Evolutionary conservation across 1,140 invertebrate species (phyloP), one percentile per base, ranked within the genome.

Genomic region (Stegodyphus dumicola): DNA sequence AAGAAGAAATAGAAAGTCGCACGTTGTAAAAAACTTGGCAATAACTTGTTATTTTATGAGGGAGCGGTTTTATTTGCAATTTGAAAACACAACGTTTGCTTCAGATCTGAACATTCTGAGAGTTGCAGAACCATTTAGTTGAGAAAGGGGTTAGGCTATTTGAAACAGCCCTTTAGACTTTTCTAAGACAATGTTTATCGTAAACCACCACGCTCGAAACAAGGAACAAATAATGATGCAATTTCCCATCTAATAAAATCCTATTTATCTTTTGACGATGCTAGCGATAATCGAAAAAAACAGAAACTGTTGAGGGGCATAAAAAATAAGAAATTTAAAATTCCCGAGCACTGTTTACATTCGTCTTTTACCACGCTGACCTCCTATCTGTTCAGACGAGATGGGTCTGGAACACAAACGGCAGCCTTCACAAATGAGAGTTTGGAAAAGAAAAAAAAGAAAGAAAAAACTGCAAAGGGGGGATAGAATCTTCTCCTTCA

Each of bases 171-270:
- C 33, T 33, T 33, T 33, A 33, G 33, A 33, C 33, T 33, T 33
- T 33, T 33, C 33, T 3, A 56, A 15, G 48, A 17, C 17, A 66
- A 13, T 79, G 77, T 79, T 79, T 79, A 79, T 54, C 49, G 70
- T 70, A 79, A 67, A 70, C 77, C 77, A 79, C 77, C 77, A 54
- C 51, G 51, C 65, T 69, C 7, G 17, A 33, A 51, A 51, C 10
- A 51, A 15, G 17, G 6, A 79, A 77, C 65, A 77, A 70, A 77
- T 77, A 77, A 77, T 56, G 77, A 78, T 49, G 78, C 69, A 9
- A 81, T 81, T 81, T 81, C 78, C 78, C 78, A 81, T 73, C 78
- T 56, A 81, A 81, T 81, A 81, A 81, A 81, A 81, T 51, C 64
- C 17, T 77, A 81, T 81, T 81, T 81, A 81, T 73, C 67, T 65